These are phyloP conservation scores for Bombus difficillimus DNA, from an alignment of 1,140 invertebrate genomes.

Conservation along the genomic window DNA sequence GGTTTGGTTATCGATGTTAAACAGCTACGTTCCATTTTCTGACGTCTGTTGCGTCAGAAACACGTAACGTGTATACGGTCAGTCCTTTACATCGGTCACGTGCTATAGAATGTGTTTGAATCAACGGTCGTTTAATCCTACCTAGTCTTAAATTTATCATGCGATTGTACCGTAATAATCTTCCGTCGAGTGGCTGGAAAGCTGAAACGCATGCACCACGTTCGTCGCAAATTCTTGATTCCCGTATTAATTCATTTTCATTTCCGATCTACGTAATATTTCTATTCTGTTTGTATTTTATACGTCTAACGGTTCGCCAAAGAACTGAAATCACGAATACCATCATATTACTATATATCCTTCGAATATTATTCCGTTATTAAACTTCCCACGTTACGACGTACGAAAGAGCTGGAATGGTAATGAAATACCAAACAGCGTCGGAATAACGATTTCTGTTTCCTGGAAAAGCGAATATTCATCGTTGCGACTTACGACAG, in stretches of 20 bases:
- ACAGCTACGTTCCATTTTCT: constrained; percentile 26
- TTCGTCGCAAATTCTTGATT: neutral
- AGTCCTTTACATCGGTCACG: constrained; percentile 18
- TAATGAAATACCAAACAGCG: neutral
- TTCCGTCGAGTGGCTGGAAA: neutral
- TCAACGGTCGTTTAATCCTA: constrained; percentile 27
- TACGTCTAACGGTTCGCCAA: neutral
- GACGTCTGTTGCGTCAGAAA: constrained; percentile 6
- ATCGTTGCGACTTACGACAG: neutral
- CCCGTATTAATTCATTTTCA: neutral
- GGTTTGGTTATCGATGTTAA: neutral
- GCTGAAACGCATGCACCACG: neutral
- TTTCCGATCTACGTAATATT: neutral
- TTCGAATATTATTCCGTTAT: neutral
- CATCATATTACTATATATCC: neutral
- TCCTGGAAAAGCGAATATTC: constrained; percentile 4
- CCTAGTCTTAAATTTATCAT: constrained; percentile 17
- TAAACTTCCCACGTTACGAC: neutral
- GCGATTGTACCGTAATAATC: constrained; percentile 34
- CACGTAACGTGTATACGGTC: neutral
- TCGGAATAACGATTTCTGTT: neutral
- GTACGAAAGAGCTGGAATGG: neutral
- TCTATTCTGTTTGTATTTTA: neutral
- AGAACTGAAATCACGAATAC: neutral
- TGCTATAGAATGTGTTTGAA: constrained; percentile 31